phyloP scores from a whole-genome alignment of 2,888 invertebrate species.

The Drosophila mimica region DNA sequence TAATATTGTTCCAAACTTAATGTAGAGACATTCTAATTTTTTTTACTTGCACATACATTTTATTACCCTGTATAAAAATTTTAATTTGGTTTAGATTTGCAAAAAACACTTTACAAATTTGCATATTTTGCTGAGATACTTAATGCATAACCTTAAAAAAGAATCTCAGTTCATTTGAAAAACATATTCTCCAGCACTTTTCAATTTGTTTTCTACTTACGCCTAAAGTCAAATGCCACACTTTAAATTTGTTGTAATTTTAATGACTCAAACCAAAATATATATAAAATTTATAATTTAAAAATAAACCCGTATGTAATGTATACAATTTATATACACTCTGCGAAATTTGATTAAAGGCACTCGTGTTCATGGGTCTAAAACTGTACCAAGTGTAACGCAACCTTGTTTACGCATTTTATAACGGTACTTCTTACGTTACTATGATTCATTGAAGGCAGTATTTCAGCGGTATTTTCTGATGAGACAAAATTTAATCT shows the following conservation, averaged over 20 bases:
- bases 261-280: slow-evolving; percentile 24
- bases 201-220: too few relatives aligned
- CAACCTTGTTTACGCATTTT: background rate
- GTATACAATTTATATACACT: background rate
- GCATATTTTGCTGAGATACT: too few relatives aligned
- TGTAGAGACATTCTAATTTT: too few relatives aligned
- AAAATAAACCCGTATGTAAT: background rate
- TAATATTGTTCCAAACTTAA: background rate
- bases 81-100: background rate
- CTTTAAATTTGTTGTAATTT: background rate
- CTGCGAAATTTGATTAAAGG: background rate
- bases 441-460: background rate
- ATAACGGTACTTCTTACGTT: background rate
- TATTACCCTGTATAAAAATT: background rate
- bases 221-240: background rate
- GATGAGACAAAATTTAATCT: too few relatives aligned
- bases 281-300: background rate
- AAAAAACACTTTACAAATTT: background rate
- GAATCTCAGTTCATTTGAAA: too few relatives aligned
- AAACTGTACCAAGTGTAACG: background rate
- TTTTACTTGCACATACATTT: background rate
- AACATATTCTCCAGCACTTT: too few relatives aligned
- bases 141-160: too few relatives aligned
- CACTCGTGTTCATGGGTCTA: too few relatives aligned
- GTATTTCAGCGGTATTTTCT: background rate